Evolutionary conservation across 2,113 vertebrate genomes (phyloP), one percentile per base, ranked within the genome.

Genomic region (Struthio camelus): DNA sequence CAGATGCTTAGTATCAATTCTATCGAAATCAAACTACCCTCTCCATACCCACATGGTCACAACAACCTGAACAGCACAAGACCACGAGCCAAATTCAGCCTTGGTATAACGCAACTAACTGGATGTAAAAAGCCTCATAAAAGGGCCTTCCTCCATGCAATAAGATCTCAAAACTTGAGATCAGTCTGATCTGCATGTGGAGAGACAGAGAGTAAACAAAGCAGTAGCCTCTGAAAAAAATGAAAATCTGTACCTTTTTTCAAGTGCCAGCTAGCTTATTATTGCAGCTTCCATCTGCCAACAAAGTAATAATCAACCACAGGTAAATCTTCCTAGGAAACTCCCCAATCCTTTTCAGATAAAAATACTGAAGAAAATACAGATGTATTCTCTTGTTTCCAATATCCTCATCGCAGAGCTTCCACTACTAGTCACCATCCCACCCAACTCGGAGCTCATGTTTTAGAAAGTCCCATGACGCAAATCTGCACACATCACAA

Each of bases 311-410:
- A 28, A 71, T 22, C 69, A 90, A 72, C 62, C 58, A 92, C 58
- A 77, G 42, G 73, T 42, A 92, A 92, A 92, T 71, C 46, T 87
- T 80, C 89, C 82, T 34, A 76, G 92, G 56, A 80, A 92, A 92
- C 25, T 67, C 85, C 62, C 67, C 27, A 40, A 19, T 24, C 19
- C n/a, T 94, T n/a, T 70, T 66, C 72, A 76, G 64, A 92, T 17
- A 79, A 92, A 89, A 65, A 3, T 34, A 87, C 67, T 19, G 8
- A 36, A 50, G n/a, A 80, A 85, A 88, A 80, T 38, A 67, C 15
- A 84, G 38, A 27, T 34, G 66, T 65, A 38, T 76, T 80, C 54
- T 85, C 61, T 50, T 42, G 4, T 61, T 91, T 66, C 32, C 10
- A 80, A 7, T 34, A 59, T 40, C 51, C 75, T 80, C 50, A 71